Conservation (phyloP, 2,797 vertebrate genomes). For the Triplophysa bombifrons region DNA sequence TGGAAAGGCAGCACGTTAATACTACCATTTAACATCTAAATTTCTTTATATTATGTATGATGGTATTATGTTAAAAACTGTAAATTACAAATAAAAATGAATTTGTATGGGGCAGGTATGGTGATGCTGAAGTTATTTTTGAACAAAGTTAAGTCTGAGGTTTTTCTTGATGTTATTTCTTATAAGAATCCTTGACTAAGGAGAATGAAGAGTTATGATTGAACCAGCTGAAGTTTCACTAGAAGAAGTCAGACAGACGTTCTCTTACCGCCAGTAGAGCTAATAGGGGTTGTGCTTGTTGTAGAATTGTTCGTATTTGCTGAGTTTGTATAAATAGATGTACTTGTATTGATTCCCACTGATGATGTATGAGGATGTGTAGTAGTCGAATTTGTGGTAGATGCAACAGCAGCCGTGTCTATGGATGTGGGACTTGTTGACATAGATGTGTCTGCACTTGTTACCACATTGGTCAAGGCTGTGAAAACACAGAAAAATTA, state of each 20-base stretch:
- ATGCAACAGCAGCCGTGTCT: neutral
- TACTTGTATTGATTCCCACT: neutral
- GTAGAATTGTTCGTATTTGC: neutral
- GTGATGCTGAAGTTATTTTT: neutral
- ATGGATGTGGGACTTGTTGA: neutral
- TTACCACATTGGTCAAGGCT: neutral
- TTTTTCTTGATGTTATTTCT: too few species aligned
- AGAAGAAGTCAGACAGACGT: neutral
- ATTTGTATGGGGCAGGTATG: neutral
- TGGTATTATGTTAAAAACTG: too few species aligned
- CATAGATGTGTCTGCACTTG: neutral
- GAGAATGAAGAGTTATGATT: too few species aligned
- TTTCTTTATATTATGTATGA: neutral
- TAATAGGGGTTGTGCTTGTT: neutral
- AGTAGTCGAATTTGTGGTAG: neutral
- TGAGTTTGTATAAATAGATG: neutral
- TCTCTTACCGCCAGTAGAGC: neutral
- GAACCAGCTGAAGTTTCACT: neutral
- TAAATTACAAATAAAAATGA: too few species aligned
- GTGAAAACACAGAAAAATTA: conserved; percentile 29
- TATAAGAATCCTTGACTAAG: too few species aligned
- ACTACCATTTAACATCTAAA: neutral
- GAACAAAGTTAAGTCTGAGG: neutral
- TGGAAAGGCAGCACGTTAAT: neutral
- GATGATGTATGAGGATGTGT: neutral